Evolutionary conservation across 35 echinoderm and acorn worm genomes (phyloP), one percentile per base, ranked within the genome.

Genomic region (Anneissia japonica): DNA sequence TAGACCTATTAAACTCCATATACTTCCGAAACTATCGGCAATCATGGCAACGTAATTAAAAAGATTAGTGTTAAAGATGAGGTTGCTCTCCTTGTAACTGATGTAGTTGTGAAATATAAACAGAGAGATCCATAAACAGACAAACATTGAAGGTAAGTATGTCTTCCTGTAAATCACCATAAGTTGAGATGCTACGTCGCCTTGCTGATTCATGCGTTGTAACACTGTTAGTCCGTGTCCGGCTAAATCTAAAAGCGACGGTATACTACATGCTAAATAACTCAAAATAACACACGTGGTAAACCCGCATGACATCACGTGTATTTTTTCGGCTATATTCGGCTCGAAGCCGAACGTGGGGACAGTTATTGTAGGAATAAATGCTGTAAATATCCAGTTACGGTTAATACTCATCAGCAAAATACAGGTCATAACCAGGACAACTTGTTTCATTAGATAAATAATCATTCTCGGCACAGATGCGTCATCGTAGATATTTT

Each of bases 1-100:
- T 32, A 99, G 89, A 0, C 96, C 96, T 14, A 99, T 83, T 39
- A 99, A 86, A 74, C 92, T 99, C 96, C 96, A 99, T 0, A 90
- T 92, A 84, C 96, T 99, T 74, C 82, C 82, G 32, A 89, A 99
- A 74, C 96, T 92, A 43, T 94, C 89, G 6, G 96, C 95, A 34
- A 94, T 86, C 3, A 89, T 85, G 11, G 95, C 92, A 9, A 94
- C 77, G 3, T 91, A 73, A 0, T 91, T 79, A 14, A 94, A 40
- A 17, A 89, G 78, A 29, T 77, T 85, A 45, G 91, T 89, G 32
- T 91, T 84, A 26, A 97, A 79, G 45, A 80, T 77, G 40, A 81
- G 23, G 17, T 39, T 46, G 19, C 82, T 46, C 37, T 81, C 77
- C 34, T 91, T 89, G 11, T 10, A 89, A n/a, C n/a, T n/a, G n/a